These are phyloP conservation scores for Sternarchorhynchus goeldii DNA, from an alignment of 2,797 vertebrate species.

Conservation along the genomic window DNA sequence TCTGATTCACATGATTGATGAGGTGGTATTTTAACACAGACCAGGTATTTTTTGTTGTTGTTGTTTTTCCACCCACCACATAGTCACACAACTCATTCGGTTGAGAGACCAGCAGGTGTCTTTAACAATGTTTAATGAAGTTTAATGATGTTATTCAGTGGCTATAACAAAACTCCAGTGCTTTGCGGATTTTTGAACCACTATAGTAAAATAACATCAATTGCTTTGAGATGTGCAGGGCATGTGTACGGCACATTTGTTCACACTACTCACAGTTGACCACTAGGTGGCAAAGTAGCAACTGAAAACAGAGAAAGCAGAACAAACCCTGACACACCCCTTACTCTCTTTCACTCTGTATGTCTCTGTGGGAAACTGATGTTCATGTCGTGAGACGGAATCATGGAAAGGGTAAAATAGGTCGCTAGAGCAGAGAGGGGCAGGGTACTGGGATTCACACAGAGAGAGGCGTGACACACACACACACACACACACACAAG, in stretches of 20 bases:
- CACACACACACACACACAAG: neutral
- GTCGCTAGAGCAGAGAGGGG: neutral
- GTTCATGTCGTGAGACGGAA: neutral
- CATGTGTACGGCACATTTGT: neutral
- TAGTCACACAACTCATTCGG: too few species aligned
- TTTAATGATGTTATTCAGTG: too few species aligned
- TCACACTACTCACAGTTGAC: constrained; percentile 4
- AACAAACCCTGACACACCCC: neutral
- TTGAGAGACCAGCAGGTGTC: too few species aligned
- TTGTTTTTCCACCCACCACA: too few species aligned
- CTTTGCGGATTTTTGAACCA: too few species aligned
- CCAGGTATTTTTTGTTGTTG: too few species aligned
- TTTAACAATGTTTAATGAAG: too few species aligned
- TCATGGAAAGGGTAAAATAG: constrained; percentile 30
- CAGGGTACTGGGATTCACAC: neutral
- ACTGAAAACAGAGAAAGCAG: neutral
- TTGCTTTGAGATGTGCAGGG: neutral
- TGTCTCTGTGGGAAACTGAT: neutral
- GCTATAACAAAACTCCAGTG: too few species aligned
- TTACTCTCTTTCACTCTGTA: neutral
- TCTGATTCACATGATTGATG: neutral
- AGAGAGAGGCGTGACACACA: neutral
- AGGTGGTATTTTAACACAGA: too few species aligned
- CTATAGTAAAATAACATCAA: neutral
- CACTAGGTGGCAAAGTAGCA: constrained; percentile 50